A percentile compares a stretch with the other conserved stretches of the same genome.
phyloP scores from a whole-genome alignment of 2,113 vertebrate species.

The Oncorhynchus keta region DNA sequence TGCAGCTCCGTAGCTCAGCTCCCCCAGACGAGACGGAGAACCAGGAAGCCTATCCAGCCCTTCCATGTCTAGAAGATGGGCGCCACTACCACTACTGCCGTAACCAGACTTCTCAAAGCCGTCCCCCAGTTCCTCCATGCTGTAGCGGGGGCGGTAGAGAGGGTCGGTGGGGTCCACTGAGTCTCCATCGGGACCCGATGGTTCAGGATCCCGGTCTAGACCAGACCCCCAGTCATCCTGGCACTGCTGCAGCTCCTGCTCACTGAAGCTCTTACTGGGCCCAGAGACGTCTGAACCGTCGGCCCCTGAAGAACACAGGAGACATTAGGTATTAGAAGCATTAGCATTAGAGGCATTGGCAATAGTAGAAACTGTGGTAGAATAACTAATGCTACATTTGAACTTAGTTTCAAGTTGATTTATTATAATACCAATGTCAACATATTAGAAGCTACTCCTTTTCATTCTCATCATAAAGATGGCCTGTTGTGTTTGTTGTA shows the following conservation, averaged over 20 bases:
- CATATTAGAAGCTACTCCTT: too few species aligned
- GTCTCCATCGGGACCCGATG: too few species aligned
- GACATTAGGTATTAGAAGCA: not conserved
- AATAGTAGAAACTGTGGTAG: not conserved
- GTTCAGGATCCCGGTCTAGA: too few species aligned
- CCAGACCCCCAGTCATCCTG: too few species aligned
- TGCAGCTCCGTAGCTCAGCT: too few species aligned
- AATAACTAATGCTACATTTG: not conserved
- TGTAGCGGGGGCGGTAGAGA: constrained; percentile 59
- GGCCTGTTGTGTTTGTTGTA: constrained; percentile 29
- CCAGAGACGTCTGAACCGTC: constrained; percentile 42
- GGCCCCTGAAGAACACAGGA: constrained; percentile 29
- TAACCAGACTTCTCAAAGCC: constrained; percentile 53
- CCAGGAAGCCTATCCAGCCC: too few species aligned
- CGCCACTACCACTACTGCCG: constrained; percentile 36
- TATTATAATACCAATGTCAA: too few species aligned
- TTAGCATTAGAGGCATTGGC: not conserved
- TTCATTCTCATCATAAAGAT: constrained; percentile 61
- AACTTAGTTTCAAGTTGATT: not conserved
- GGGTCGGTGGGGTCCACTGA: constrained; percentile 36
- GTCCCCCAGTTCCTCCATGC: constrained; percentile 52
- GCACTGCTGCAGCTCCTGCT: too few species aligned
- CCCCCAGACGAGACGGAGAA: too few species aligned
- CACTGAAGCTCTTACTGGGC: too few species aligned
- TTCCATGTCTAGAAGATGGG: constrained; percentile 28